A percentile compares a stretch with the other conserved stretches of the same genome.
Evolutionary conservation across 2,888 invertebrate genomes (phyloP).

Genomic region (Sphecodes monilicornis): DNA sequence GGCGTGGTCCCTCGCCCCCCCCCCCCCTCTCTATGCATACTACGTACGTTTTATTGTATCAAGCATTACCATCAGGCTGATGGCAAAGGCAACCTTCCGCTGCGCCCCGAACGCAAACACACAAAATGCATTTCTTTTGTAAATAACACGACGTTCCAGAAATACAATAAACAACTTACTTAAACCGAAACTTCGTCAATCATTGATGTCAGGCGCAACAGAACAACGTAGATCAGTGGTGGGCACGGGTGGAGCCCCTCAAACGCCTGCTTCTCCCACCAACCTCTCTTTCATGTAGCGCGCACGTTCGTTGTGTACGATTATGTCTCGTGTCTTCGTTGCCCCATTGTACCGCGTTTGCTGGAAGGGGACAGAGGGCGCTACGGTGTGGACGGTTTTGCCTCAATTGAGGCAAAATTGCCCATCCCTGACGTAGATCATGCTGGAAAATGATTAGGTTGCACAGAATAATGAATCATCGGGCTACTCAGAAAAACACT

Average conservation of each 20-base stretch:
- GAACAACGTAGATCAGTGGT: no score
- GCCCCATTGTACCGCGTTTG: no score
- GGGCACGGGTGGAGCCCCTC: no score
- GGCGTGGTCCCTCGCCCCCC: conserved; percentile 14
- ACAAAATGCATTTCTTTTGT: conserved; percentile 65
- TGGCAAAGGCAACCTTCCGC: conserved; percentile 49
- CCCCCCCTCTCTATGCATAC: conserved; percentile 29
- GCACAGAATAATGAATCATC: background rate
- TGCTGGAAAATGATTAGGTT: background rate
- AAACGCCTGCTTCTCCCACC: no score
- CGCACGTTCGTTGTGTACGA: no score
- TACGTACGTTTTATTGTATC: conserved; percentile 64
- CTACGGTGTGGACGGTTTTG: no score
- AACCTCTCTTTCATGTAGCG: no score
- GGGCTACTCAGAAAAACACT: background rate
- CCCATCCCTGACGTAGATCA: no score
- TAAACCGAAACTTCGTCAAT: conserved; percentile 28
- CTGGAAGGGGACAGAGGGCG: no score
- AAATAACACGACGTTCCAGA: conserved; percentile 67
- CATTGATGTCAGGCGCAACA: conserved; percentile 18
- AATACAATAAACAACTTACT: conserved; percentile 67
- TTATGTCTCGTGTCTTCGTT: no score
- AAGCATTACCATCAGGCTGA: conserved; percentile 51
- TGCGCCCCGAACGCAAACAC: conserved; percentile 60
- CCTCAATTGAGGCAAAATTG: no score